Percentiles rank a stretch among this genome's conserved stretches.
Evolutionary conservation across 1,140 invertebrate genomes (phyloP).

Genomic region (Apis mellifera): DNA sequence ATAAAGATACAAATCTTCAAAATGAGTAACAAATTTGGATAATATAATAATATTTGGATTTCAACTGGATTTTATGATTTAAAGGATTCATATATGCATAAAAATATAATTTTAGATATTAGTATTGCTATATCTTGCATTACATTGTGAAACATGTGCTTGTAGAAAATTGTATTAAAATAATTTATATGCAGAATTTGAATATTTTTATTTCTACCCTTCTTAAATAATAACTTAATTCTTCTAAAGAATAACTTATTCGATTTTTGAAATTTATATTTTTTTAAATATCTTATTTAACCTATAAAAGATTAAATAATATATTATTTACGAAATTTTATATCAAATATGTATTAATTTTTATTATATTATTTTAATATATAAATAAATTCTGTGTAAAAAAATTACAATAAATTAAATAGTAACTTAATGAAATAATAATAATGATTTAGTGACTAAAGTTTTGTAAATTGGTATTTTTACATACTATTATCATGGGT

Average conservation of each 20-base stretch:
- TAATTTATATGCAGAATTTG: not conserved
- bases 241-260: not conserved
- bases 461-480: not conserved
- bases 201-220: constrained; percentile 3
- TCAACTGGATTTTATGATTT: not conserved
- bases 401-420: no score
- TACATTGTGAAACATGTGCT: not conserved
- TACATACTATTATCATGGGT: constrained; percentile 79
- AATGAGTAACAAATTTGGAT: constrained; percentile 31
- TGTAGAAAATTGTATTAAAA: constrained; percentile 18
- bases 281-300: no score
- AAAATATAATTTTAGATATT: not conserved
- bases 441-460: not conserved
- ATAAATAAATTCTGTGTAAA: no score
- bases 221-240: not conserved
- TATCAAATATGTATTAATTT: no score
- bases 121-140: not conserved
- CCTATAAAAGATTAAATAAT: no score
- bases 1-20: constrained; percentile 12
- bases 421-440: no score
- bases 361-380: no score
- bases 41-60: not conserved
- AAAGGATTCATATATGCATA: no score
- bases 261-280: no score
- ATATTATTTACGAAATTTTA: no score